Base-by-base conservation (phyloP, 2,113 vertebrate genomes). In the Barnardius zonarius region DNA sequence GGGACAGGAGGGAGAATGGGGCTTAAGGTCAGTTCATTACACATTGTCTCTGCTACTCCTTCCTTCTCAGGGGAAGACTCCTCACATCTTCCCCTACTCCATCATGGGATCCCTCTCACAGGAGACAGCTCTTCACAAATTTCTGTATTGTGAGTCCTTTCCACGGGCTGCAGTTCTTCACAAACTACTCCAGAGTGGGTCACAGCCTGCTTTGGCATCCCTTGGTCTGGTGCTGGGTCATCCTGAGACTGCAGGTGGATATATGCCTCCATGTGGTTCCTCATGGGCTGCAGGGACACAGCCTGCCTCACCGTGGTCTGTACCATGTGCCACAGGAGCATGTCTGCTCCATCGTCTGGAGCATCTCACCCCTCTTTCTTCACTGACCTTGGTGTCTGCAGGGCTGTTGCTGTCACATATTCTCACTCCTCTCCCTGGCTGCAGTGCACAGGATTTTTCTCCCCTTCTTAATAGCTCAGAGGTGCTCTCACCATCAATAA, bases 111-210 rank as follows among this genome's bases (percentile, higher is more conserved):
- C 15, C 43, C 10, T 52, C 7, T 19, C 43, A 73, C 16, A 28
- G 51, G 10, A 39, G 30, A 27, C 14, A 68, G 24, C 31, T 7
- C 9, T 41, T 17, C 20, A 9, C 17, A 20, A 61, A 27, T 4
- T 51, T 78, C 48, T 78, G 23, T 17, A 43, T 3, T 54, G 8
- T 30, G 6, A 41, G 13, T 22, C 20, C 39, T 86, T 48, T 12
- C n/a, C 46, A 61, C 12, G 30, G 30, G 51, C 31, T 51, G 23
- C 57, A 33, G 17, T 5, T 57, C 43, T 51, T 7, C 81, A 51
- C 0, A 0, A 52, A 31, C 30, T 54, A 12, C 39, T 48, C 22
- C 30, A 54, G 13, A 2, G 9, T 19, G n/a, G 5, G 8, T n/a
- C 64, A 67, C 15, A 67, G 22, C 22, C 31, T 59, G 13, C 33